Conservation (phyloP, 2,888 invertebrate genomes). For the Agriopis marginaria region DNA sequence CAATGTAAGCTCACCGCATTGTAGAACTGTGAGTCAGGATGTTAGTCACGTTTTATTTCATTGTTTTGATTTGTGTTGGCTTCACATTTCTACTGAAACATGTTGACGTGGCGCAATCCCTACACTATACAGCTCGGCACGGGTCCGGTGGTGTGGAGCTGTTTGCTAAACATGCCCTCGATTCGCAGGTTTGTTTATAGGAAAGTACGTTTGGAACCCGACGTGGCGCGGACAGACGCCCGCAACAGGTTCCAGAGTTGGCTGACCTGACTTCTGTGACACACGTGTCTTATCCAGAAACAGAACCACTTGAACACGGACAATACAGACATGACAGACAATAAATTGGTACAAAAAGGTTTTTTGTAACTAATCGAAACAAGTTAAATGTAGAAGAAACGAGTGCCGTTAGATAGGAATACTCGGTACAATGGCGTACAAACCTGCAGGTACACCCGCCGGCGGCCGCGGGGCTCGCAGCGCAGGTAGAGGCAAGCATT, state of each 20-base stretch:
- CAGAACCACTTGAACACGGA: not conserved
- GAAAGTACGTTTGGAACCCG: not conserved
- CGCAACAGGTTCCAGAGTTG: not conserved
- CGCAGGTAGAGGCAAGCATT: not conserved
- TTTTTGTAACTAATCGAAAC: not conserved
- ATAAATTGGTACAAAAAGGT: not conserved
- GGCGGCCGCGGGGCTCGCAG: no score
- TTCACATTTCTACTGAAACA: slow-evolving; percentile 33
- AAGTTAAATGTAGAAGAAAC: not conserved
- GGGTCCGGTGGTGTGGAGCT: not conserved
- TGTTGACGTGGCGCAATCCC: slow-evolving; percentile 8
- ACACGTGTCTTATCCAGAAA: no score
- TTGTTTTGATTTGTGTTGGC: slow-evolving; percentile 39
- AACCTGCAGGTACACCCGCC: no score
- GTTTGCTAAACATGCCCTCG: slow-evolving; percentile 10
- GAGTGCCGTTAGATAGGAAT: no score
- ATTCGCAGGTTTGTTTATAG: slow-evolving; percentile 19
- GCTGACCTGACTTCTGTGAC: not conserved
- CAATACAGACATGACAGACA: not conserved
- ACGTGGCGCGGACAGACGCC: not conserved
- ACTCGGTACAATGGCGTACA: no score
- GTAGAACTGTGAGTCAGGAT: slow-evolving; percentile 32
- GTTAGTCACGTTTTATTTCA: slow-evolving; percentile 35
- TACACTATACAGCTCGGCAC: not conserved
- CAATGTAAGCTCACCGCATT: slow-evolving; percentile 30